A percentile compares a stretch with the other conserved stretches of the same genome.
Evolutionary conservation across 2,797 vertebrate genomes (phyloP).

Genomic region (Aythya fuligula): DNA sequence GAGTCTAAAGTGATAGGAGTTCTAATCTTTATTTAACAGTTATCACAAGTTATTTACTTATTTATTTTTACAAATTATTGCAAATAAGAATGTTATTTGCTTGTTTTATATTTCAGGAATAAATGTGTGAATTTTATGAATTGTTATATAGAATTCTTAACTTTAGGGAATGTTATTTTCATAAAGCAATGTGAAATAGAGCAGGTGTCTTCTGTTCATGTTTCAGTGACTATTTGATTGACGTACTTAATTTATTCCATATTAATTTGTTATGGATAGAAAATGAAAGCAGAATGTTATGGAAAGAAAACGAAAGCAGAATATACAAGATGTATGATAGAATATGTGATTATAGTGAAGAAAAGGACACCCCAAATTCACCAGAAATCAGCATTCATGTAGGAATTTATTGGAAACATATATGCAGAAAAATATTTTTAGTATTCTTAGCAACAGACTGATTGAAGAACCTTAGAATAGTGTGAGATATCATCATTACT

Average conservation of each 20-base stretch:
- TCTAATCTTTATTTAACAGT: neutral
- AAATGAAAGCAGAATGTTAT: neutral
- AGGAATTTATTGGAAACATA: neutral
- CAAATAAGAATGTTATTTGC: neutral
- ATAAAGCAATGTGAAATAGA: neutral
- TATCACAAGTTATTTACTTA: neutral
- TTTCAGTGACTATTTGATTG: constrained; percentile 2
- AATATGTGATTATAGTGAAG: neutral
- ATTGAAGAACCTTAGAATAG: neutral
- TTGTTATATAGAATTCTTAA: neutral
- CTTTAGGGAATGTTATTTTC: neutral
- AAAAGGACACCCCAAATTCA: neutral
- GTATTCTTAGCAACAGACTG: neutral
- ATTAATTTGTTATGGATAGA: neutral
- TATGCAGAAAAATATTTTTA: neutral
- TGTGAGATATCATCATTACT: neutral
- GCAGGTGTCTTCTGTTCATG: neutral
- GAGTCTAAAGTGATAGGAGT: neutral
- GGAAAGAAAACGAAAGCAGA: neutral
- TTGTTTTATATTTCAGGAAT: neutral
- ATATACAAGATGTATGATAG: neutral
- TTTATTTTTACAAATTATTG: neutral
- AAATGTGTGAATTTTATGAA: neutral
- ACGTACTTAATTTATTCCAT: neutral
- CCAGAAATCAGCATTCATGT: neutral